Base-by-base conservation (phyloP, 2,797 vertebrate genomes). In the Caiman crocodilus region DNA sequence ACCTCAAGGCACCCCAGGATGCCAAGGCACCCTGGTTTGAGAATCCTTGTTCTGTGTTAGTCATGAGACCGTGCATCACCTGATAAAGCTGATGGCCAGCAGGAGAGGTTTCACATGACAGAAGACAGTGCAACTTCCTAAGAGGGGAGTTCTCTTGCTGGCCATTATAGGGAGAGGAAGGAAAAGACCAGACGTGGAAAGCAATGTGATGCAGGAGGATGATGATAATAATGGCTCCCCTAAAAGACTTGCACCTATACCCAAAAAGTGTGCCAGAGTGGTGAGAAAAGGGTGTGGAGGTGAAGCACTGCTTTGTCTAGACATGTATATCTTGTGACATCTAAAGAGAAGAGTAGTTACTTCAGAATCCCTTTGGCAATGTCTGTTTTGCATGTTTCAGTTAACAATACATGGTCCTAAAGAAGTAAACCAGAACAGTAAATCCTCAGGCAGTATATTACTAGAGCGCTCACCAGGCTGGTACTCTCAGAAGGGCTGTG, bases 401-500 rank as follows among this genome's bases (percentile, higher is more conserved):
- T 82, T 67, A 0, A 42, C 42, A 42, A 2, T 30, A 16, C 0
- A 0, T 3, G 30, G 64, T 81, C 61, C 76, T 15, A 80, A 50
- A 57, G 69, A 63, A 42, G 4, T 23, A 58, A 71, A 83, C 67
- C 50, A 74, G 1, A 2, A 5, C 25, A 83, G 69, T 32, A 10
- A 7, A 14, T 58, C 42, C 23, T 60, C 13, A 1, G 26, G 17
- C 4, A 23, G 71, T 2, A 35, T 35, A 17, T 2, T n/a, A 60
- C 18, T 1, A 21, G 26, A 32, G 18, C 59, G 16, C 14, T 55
- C 4, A 20, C 20, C n/a, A 61, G 0, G 0, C 75, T 71, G 56
- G 60, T 71, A 67, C 84, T 88, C 28, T 61, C 13, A 28, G 15
- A 55, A 6, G 76, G 57, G 28, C 35, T 77, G 35, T 16, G n/a